Conservation (phyloP, 2,888 invertebrate species). For the Cerastis rubricosa region DNA sequence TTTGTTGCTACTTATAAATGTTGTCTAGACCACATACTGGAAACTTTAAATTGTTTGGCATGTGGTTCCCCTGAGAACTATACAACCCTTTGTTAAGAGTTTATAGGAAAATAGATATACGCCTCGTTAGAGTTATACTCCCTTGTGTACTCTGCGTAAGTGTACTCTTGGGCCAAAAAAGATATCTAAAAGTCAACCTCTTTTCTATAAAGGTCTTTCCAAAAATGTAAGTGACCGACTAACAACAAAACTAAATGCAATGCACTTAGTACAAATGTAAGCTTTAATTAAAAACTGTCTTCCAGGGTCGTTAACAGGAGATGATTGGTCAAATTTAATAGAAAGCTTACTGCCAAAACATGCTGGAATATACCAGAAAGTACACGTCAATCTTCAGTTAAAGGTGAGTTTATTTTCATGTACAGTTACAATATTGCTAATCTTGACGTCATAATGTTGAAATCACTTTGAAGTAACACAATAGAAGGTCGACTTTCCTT, state of each 20-base stretch:
- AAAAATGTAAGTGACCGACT: constrained; percentile 18
- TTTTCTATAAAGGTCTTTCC: constrained; percentile 36
- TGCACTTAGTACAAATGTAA: neutral
- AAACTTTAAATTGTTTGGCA: constrained; percentile 30
- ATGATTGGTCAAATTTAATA: constrained; percentile 91
- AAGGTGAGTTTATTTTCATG: constrained; percentile 75
- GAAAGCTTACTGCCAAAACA: constrained; percentile 90
- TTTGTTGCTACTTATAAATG: neutral
- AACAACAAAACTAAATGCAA: neutral
- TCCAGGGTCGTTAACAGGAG: constrained; percentile 90
- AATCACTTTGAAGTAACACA: constrained; percentile 35
- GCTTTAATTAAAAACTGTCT: constrained; percentile 24
- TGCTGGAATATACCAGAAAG: constrained; percentile 85
- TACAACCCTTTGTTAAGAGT: constrained; percentile 9
- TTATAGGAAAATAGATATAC: constrained; percentile 5
- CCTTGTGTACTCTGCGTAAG: too few species aligned
- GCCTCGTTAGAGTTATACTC: neutral
- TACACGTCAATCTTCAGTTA: constrained; percentile 85
- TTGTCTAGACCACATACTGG: constrained; percentile 8
- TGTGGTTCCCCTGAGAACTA: constrained; percentile 21
- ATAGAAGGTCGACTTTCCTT: constrained; percentile 2
- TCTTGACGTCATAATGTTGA: constrained; percentile 1
- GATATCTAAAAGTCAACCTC: constrained; percentile 10
- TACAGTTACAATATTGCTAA: constrained; percentile 4
- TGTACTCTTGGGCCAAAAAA: neutral